A percentile compares a stretch with the other conserved stretches of the same genome.
These are phyloP conservation scores for Neosilurus hyrtlii DNA, from an alignment of 2,797 vertebrate species.

Conservation along the genomic window DNA sequence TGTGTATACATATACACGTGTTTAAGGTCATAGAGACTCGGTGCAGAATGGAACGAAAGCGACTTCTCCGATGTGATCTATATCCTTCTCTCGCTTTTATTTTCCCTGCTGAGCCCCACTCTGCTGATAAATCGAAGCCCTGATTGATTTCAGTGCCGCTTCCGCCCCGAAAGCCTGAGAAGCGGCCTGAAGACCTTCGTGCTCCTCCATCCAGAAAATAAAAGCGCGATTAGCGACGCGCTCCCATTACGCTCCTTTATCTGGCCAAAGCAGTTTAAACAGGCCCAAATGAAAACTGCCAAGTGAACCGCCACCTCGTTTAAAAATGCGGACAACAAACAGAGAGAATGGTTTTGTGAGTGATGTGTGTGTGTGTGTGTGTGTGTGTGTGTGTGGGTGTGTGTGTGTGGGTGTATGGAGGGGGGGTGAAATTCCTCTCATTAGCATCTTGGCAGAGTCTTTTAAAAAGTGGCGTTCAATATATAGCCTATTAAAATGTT, in stretches of 20 bases:
- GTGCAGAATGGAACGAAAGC: slow-evolving; percentile 7
- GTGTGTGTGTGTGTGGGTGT: background rate
- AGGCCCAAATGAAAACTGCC: slow-evolving; percentile 35
- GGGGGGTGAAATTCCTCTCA: slow-evolving; percentile 1
- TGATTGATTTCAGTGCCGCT: slow-evolving; percentile 53
- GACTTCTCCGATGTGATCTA: slow-evolving; percentile 21
- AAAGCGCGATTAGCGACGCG: slow-evolving; percentile 67
- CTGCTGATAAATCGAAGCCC: slow-evolving; percentile 30
- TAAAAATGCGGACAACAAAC: slow-evolving; percentile 39
- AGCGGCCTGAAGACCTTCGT: slow-evolving; percentile 70
- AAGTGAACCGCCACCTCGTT: slow-evolving; percentile 38
- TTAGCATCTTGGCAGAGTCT: slow-evolving; percentile 3
- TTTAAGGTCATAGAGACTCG: slow-evolving; percentile 16
- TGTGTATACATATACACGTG: background rate
- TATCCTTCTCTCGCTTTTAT: slow-evolving; percentile 21
- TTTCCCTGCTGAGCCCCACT: slow-evolving; percentile 1
- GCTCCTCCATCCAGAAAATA: slow-evolving; percentile 78
- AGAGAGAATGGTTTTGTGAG: slow-evolving; percentile 6
- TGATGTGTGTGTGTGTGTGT: background rate
- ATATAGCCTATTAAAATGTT: background rate
- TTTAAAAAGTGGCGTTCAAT: background rate
- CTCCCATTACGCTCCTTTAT: slow-evolving; percentile 58
- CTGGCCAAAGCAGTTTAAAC: slow-evolving; percentile 51
- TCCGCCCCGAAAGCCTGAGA: slow-evolving; percentile 61
- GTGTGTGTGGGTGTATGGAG: background rate